Conservation (phyloP, 2,113 vertebrate species). For the Paradisaea rubra region DNA sequence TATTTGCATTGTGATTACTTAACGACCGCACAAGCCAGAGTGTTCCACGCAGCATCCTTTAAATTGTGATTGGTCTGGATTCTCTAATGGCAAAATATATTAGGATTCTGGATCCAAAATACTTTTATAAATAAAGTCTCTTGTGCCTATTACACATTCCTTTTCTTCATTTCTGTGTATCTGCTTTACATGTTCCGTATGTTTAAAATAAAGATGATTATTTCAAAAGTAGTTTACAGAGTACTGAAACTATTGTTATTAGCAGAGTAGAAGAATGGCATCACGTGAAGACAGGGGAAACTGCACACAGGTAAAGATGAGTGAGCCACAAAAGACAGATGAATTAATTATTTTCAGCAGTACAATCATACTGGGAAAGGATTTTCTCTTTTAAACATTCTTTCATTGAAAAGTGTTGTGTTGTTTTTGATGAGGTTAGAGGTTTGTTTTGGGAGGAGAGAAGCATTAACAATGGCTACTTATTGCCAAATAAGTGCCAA, state of each 20-base stretch:
- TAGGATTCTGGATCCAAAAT: not conserved
- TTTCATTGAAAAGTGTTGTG: not conserved
- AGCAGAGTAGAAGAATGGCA: not conserved
- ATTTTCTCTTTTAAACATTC: not conserved
- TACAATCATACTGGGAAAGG: not conserved
- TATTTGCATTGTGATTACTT: not conserved
- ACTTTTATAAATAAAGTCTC: not conserved
- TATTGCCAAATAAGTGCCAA: not conserved
- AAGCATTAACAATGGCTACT: not conserved
- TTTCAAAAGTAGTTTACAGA: slow-evolving; percentile 7
- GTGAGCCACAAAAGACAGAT: not conserved
- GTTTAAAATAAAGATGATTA: not conserved
- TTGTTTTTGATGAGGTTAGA: not conserved
- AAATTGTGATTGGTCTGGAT: not conserved
- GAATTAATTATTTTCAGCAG: not conserved
- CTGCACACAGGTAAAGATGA: not conserved
- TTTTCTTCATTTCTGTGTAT: not conserved
- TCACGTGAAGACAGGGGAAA: not conserved
- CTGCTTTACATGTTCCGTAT: not conserved
- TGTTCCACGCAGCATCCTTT: not conserved
- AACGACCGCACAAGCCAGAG: not conserved
- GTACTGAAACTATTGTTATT: not conserved
- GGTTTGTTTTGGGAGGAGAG: not conserved
- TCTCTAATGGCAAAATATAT: not conserved
- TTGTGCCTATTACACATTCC: not conserved